Evolutionary conservation across 2,113 vertebrate species (phyloP), one percentile per base, ranked within the genome.

Genomic region (Hemibagrus wyckioides): DNA sequence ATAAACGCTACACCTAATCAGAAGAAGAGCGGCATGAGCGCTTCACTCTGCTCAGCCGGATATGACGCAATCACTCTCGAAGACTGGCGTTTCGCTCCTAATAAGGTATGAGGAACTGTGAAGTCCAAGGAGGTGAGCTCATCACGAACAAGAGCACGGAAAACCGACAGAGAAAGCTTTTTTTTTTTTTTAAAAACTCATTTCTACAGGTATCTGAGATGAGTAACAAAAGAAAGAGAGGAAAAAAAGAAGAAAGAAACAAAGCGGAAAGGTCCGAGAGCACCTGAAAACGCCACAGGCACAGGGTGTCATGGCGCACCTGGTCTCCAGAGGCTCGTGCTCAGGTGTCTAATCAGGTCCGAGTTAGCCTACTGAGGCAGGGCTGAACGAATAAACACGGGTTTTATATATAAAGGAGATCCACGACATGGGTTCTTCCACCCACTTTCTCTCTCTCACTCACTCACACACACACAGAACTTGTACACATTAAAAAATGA

Each of bases 71-170:
- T 41, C 61, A 4, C 86, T 86, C 82, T 30, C 87, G 11, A 89
- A 90, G 84, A n/a, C 75, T 87, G 89, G 88, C 89, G 87, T 91
- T 91, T 91, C 88, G 88, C 90, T 91, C 90, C 90, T 88, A 91
- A 91, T 91, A 91, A 88, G 90, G 90, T 71, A 85, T 61, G 89
- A 91, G 88, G 87, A 89, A 89, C 80, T 84, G 57, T 19, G 36
- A 82, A 89, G 88, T 87, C 69, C 85, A 80, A 52, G 36, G 48
- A 85, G 86, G 84, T 79, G 88, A 88, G 87, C 84, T 89, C 87
- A 83, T 82, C 85, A 80, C 28, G 4, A 73, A 48, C 28, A 77
- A 81, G 52, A 50, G 36, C 41, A 33, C 48, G n/a, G 73, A 88
- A 71, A 52, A 65, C 44, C n/a, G 30, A 52, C 21, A 3, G 33